A percentile compares a stretch with the other conserved stretches of the same genome.
Evolutionary conservation across 1,140 invertebrate species (phyloP).

Genomic region (Tetragnatha versicolor): DNA sequence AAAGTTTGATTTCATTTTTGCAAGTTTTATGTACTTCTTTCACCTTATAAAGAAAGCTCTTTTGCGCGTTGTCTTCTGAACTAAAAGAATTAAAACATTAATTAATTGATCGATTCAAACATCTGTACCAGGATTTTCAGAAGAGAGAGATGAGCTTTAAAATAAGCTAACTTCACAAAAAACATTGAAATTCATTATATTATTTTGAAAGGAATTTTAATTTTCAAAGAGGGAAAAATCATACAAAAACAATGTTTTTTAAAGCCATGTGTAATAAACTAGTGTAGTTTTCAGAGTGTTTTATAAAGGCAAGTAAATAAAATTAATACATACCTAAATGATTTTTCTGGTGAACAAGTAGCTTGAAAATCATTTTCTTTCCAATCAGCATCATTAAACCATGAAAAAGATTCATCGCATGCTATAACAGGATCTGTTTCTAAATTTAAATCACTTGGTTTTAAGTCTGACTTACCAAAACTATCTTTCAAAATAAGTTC

Average conservation of each 20-base stretch:
- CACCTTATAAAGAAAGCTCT: constrained; percentile 16
- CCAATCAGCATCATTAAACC: constrained; percentile 28
- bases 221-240: neutral
- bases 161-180: too few relatives aligned
- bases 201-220: neutral
- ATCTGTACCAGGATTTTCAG: too few relatives aligned
- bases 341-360: neutral
- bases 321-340: neutral
- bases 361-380: neutral
- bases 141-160: too few relatives aligned
- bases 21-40: neutral
- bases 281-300: neutral
- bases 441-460: too few relatives aligned
- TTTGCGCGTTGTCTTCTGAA: neutral
- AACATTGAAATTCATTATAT: too few relatives aligned
- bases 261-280: neutral
- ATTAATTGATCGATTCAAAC: too few relatives aligned
- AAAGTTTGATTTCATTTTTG: constrained; percentile 16
- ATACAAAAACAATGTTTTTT: neutral
- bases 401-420: constrained; percentile 5
- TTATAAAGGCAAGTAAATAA: neutral
- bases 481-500: neutral
- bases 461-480: neutral
- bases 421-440: too few relatives aligned
- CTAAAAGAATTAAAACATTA: too few relatives aligned